Base-by-base conservation (phyloP, 2,888 invertebrate species). In the Xestia c-nigrum region DNA sequence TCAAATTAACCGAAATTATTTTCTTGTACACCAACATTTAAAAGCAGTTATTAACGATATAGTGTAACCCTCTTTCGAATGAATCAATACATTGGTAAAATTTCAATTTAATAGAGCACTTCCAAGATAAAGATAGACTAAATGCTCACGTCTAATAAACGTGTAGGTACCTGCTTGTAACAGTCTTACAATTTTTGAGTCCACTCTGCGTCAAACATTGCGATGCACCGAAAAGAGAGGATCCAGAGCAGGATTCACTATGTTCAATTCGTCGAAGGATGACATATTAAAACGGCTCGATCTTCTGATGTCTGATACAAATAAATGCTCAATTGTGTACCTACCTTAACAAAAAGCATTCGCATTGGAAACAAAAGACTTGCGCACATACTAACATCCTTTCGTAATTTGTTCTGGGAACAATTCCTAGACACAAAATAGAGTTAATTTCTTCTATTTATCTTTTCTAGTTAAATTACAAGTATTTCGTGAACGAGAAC, bases 391-490 rank as follows among this genome's bases (percentile, higher is more conserved):
- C 67, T 76, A 74, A 76, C 77, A 75, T 72, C 68, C 64, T 65
- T 69, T 66, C 70, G 75, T 78, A 87, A 80, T 83, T 80, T 78
- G 74, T 80, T 76, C 59, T 59, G 19, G 46, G 40, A 76, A 76
- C 83, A 76, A 80, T 80, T 77, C 72, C 40, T 75, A 74, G 74
- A 67, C 72, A 72, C 69, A 47, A 82, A 81, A 69, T 74, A 82
- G 80, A 85, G 76, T 83, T 83, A 79, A 85, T 84, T 79, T 86
- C 75, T 72, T 79, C 84, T 74, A 86, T 86, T 79, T 82, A 67
- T 84, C 83, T 85, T 72, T 82, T 72, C 72, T 71, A 67, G 69
- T 57, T 81, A 73, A 83, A 77, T 85, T 69, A 66, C 64, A 77
- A 85, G 73, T n/a, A 85, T 72, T 83, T 69, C 24, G 82, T 63